Evolutionary conservation across 2,113 vertebrate species (phyloP).

Genomic region (Paramormyrops kingsleyae): DNA sequence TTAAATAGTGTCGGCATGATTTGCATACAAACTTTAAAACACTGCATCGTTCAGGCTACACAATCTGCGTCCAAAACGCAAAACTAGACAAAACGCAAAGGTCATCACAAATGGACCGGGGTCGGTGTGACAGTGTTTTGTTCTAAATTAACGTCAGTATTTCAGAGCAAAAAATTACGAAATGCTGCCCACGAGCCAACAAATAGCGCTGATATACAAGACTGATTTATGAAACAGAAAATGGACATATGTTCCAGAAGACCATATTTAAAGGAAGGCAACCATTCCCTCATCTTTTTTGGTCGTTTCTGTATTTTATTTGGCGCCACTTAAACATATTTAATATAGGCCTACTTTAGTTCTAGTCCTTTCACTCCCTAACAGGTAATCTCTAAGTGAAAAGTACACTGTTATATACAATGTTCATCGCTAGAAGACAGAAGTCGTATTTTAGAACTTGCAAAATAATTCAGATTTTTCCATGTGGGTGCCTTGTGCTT

Average conservation of each 20-base stretch:
- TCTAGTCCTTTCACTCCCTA: not conserved
- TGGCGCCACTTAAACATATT: not conserved
- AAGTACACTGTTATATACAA: not conserved
- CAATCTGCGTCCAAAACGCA: not conserved
- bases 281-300: not conserved
- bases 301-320: not conserved
- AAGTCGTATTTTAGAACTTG: slow-evolving; percentile 36
- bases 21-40: not conserved
- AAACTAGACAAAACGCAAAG: not conserved
- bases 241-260: not conserved
- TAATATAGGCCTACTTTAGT: not conserved
- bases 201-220: not conserved
- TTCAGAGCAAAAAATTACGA: not conserved
- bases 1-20: not conserved
- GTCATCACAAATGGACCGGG: not conserved
- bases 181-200: not conserved
- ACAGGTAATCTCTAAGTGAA: not conserved
- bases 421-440: not conserved
- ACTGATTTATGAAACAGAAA: not conserved
- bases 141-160: not conserved
- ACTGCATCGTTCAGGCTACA: not conserved
- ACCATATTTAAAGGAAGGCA: not conserved
- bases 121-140: not conserved
- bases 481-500: slow-evolving; percentile 33
- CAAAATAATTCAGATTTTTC: slow-evolving; percentile 45